phyloP scores from a whole-genome alignment of 2,888 invertebrate genomes.

The Leucania comma region DNA sequence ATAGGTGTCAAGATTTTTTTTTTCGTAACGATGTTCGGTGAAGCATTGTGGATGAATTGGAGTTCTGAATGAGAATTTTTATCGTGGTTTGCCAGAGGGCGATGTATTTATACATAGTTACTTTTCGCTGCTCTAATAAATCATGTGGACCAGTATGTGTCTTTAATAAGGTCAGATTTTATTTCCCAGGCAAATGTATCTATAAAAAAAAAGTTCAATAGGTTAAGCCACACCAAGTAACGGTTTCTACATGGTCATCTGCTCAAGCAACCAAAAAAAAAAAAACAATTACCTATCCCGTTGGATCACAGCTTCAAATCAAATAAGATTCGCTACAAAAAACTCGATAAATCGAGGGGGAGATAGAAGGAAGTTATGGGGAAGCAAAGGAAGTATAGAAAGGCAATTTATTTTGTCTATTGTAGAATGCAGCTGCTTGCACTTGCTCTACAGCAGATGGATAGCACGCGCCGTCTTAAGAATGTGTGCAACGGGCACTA shows the following conservation, averaged over 20 bases:
- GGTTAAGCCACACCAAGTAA: constrained; percentile 16
- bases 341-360: constrained; percentile 48
- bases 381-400: constrained; percentile 38
- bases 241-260: constrained; percentile 56
- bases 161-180: not conserved
- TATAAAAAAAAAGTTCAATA: not conserved
- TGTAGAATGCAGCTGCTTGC: constrained; percentile 62
- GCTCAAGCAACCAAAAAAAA: constrained; percentile 24
- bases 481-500: constrained; percentile 36
- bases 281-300: constrained; percentile 47
- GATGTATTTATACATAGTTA: no score
- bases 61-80: no score
- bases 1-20: not conserved
- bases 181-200: not conserved
- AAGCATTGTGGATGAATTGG: no score
- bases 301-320: constrained; percentile 49
- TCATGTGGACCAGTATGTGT: no score
- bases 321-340: constrained; percentile 58
- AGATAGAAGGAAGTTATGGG: constrained; percentile 40
- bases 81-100: no score
- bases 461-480: constrained; percentile 60
- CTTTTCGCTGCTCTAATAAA: no score
- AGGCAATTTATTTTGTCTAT: constrained; percentile 55
- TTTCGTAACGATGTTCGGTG: no score
- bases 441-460: constrained; percentile 63